phyloP scores from a whole-genome alignment of 2,888 invertebrate species.

The Xylophagus ater region DNA sequence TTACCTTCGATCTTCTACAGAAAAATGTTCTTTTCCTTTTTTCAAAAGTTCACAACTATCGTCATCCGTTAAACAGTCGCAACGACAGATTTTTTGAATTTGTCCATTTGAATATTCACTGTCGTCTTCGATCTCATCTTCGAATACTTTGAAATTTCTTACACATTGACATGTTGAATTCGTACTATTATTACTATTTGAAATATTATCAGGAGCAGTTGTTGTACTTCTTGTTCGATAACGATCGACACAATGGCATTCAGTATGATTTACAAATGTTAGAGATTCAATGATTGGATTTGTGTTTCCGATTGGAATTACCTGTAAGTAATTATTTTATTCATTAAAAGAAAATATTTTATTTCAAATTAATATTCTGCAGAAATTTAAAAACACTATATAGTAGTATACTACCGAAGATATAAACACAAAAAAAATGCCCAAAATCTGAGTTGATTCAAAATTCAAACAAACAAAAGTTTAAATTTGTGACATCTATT shows the following conservation, averaged over 20 bases:
- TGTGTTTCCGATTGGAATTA: constrained; percentile 20
- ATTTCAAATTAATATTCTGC: no score
- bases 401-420: no score
- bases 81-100: constrained; percentile 46
- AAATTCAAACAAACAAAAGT: no score
- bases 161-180: constrained; percentile 27
- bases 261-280: constrained; percentile 31
- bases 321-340: no score
- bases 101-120: no score
- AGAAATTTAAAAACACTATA: no score
- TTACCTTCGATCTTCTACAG: constrained; percentile 51
- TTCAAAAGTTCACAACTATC: constrained; percentile 49
- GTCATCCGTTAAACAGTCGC: constrained; percentile 53
- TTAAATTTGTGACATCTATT: no score
- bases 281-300: constrained; percentile 14
- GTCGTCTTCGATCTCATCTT: constrained; percentile 21
- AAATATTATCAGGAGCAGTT: no score
- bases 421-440: no score
- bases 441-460: no score
- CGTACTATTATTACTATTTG: no score
- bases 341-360: no score
- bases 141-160: constrained; percentile 37
- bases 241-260: constrained; percentile 30
- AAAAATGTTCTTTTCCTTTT: constrained; percentile 52
- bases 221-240: constrained; percentile 6